These are phyloP conservation scores for Coracopsis vasa DNA, from an alignment of 2,113 vertebrate genomes.

Conservation along the genomic window DNA sequence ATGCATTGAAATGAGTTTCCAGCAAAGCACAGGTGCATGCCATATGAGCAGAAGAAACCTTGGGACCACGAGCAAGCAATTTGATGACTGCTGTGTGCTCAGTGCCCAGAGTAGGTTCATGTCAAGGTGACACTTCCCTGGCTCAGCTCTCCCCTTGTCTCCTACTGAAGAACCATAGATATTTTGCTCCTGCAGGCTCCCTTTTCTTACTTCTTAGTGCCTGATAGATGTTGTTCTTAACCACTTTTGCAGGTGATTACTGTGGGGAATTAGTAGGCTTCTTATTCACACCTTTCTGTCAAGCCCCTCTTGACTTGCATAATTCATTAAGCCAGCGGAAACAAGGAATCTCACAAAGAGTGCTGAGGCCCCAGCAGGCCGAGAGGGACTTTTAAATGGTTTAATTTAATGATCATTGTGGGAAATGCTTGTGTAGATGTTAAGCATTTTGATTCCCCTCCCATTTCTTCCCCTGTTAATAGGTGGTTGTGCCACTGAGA, in stretches of 20 bases:
- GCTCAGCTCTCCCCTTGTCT: not conserved
- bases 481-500: conserved; percentile 1
- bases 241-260: conserved; percentile 61
- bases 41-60: conserved; percentile 56
- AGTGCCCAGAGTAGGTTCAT: not conserved
- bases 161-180: not conserved
- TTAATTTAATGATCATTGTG: not conserved
- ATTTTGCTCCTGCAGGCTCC: not conserved
- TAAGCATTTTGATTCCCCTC: not conserved
- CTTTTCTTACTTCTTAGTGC: conserved; percentile 9
- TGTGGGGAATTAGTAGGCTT: conserved; percentile 39
- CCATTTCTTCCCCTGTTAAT: conserved; percentile 36
- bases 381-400: not conserved
- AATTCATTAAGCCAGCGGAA: conserved; percentile 58
- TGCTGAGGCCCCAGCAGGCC: not conserved
- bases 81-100: conserved; percentile 45
- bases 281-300: conserved; percentile 57
- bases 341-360: not conserved
- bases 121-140: conserved; percentile 52
- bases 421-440: not conserved
- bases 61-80: not conserved
- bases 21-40: conserved; percentile 42
- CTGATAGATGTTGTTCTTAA: conserved; percentile 41
- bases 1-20: not conserved
- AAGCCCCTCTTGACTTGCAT: conserved; percentile 20